These are phyloP conservation scores for Drosophila setifemur DNA, from an alignment of 1,140 invertebrate species.

Conservation along the genomic window DNA sequence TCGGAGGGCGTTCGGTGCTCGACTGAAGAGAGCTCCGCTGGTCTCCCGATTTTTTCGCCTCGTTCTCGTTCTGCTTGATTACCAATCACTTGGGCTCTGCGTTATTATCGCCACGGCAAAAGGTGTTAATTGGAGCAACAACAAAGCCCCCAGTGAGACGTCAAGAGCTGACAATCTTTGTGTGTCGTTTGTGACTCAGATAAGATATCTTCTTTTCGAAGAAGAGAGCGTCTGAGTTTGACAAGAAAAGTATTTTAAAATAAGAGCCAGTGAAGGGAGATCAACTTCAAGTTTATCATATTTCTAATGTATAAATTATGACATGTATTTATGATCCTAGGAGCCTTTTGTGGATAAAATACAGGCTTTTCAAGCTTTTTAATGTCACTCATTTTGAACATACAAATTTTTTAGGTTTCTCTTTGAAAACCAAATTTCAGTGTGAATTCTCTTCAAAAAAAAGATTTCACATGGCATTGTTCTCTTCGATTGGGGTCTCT, in stretches of 20 bases:
- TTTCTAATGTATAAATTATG: no score
- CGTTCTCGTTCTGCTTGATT: conserved; percentile 24
- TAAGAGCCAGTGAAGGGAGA: conserved; percentile 2
- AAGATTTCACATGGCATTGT: no score
- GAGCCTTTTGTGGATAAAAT: no score
- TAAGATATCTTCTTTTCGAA: conserved; percentile 43
- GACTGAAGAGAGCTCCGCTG: conserved; percentile 44
- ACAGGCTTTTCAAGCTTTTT: neutral
- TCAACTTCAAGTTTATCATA: conserved; percentile 21
- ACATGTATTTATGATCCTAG: no score
- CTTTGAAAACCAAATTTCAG: neutral
- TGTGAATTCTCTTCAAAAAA: neutral
- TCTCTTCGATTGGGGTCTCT: neutral
- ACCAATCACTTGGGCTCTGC: conserved; percentile 53
- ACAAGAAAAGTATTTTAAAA: conserved; percentile 42
- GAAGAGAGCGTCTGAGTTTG: conserved; percentile 14
- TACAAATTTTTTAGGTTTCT: neutral
- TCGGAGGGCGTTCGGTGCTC: conserved; percentile 38
- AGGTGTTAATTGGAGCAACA: conserved; percentile 72
- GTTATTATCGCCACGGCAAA: conserved; percentile 68
- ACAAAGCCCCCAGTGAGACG: conserved; percentile 26
- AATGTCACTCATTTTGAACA: neutral
- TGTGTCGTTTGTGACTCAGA: conserved; percentile 43
- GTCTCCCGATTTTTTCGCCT: conserved; percentile 1
- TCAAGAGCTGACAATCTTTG: conserved; percentile 37